These are phyloP conservation scores for silkworm (Bombyx mori) DNA, from an alignment of 1,140 invertebrate genomes.

Conservation along the genomic window ASM3026992v2 NC_085112.1:2309001-2309500, in stretches of 20 bases:
- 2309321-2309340: constrained; percentile 56
- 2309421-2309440: no score
- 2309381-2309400: constrained; percentile 57
- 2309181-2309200: constrained; percentile 48
- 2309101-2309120: no score
- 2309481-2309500: no score
- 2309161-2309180: constrained; percentile 52
- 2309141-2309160: constrained; percentile 29
- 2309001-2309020: no score
- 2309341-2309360: constrained; percentile 63
- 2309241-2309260: constrained; percentile 26
- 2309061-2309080: no score
- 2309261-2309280: constrained; percentile 40
- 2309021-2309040: no score
- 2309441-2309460: no score
- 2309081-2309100: no score
- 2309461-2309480: no score
- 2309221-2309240: constrained; percentile 49
- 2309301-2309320: constrained; percentile 47
- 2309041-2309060: no score
- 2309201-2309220: constrained; percentile 38
- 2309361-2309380: constrained; percentile 51
- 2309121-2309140: no score
- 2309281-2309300: constrained; percentile 34
- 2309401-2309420: no score